Evolutionary conservation across 1,140 invertebrate species (phyloP), one percentile per base, ranked within the genome.

Genomic region (Teleopsis dalmanni): DNA sequence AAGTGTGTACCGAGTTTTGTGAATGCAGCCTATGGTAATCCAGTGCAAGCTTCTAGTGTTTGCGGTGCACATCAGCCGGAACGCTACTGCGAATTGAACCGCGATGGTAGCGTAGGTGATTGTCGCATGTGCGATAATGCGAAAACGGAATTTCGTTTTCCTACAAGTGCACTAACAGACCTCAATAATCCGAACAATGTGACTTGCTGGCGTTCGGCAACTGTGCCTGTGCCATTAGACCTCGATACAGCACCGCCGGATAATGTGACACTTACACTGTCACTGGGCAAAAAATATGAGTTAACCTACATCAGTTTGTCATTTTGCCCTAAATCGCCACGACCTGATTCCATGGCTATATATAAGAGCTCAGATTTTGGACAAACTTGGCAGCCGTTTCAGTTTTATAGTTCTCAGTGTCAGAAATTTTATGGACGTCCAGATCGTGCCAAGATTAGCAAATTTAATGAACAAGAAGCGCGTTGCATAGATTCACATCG

Each of bases 1-100:
- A 81, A 88, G 36, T 97, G 93, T 72, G 85, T 95, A 53, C 94
- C 95, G 0, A 95, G 98, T 64, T 98, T 98, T 72, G 94, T 97
- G 37, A 99, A 99, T 72, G 93, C 93, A 9, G 95, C 95, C 9
- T 98, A 95, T 74, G 91, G 89, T 0, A 83, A 86, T 42, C 77
- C 82, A 0, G 89, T 98, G 1, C 79, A 83, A 44, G 91, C 92
- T 0, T 92, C 91, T 2, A 91, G 85, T 59, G 91, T 88, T n/a
- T 98, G 95, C 72, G 95, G 95, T 14, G 73, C 73, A 27, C 75
- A 79, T 37, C 77, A 77, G 1, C 82, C 83, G 10, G 80, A 81
- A 18, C 76, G 80, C 4, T 85, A 83, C 57, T 88, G 85, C 69
- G 86, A 88, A 56, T 75, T 82, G 4, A 75, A 78, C 8, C 73